Conservation (phyloP, 2,797 vertebrate species). For the Ceyx erithaca region DNA sequence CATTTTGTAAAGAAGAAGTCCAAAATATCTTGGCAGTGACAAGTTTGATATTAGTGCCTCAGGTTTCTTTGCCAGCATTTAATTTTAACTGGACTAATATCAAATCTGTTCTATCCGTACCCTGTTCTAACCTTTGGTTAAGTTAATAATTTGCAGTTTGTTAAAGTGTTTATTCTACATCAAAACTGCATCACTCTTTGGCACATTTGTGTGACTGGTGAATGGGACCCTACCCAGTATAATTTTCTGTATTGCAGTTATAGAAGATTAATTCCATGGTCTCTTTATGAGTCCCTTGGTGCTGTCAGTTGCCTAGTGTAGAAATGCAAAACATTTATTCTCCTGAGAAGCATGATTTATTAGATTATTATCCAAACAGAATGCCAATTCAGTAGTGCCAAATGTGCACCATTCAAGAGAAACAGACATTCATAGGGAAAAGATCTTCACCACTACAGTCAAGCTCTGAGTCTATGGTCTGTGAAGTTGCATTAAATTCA, state of each 20-base stretch:
- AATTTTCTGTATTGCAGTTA: background rate
- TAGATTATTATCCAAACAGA: constrained; percentile 15
- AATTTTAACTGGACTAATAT: constrained; percentile 70
- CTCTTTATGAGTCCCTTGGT: background rate
- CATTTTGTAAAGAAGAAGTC: constrained; percentile 25
- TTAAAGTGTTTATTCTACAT: constrained; percentile 59
- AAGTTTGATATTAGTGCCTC: constrained; percentile 37
- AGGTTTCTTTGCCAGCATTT: constrained; percentile 67
- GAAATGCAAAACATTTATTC: background rate
- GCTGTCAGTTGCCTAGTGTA: background rate
- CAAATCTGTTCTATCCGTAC: constrained; percentile 56
- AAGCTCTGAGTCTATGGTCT: background rate
- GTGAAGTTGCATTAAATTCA: constrained; percentile 34
- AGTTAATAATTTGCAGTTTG: constrained; percentile 44
- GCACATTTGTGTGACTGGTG: background rate
- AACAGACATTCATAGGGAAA: background rate
- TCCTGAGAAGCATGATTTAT: constrained; percentile 50
- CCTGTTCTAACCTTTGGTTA: constrained; percentile 59
- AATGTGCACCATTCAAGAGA: background rate
- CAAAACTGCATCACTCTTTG: constrained; percentile 17
- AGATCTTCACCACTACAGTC: background rate
- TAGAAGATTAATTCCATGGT: constrained; percentile 6
- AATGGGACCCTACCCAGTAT: background rate
- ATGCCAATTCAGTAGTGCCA: constrained; percentile 11
- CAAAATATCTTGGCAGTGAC: constrained; percentile 68